phyloP scores from a whole-genome alignment of 2,888 invertebrate species.

The Meghimatium bilineatum region DNA sequence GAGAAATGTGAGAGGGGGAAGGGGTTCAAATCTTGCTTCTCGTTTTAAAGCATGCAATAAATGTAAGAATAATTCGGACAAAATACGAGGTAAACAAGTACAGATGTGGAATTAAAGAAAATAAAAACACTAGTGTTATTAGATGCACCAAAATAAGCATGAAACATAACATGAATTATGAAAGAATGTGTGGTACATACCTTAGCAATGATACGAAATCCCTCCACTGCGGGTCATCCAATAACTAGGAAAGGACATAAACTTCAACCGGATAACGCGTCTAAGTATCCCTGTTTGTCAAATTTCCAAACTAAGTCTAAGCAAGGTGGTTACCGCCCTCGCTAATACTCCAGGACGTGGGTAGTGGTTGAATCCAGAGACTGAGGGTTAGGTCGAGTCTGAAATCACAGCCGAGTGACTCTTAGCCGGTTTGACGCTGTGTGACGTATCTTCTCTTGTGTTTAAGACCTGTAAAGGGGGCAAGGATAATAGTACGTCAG shows the following conservation, averaged over 20 bases:
- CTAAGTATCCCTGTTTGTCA: neutral
- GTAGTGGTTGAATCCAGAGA: neutral
- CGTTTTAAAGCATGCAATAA: too few species aligned
- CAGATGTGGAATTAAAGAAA: too few species aligned
- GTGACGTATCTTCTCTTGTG: conserved; percentile 3
- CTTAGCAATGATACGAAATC: neutral
- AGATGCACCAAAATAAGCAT: too few species aligned
- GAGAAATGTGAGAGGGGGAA: too few species aligned
- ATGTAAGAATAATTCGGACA: too few species aligned
- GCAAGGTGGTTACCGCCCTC: neutral
- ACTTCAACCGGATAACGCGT: neutral
- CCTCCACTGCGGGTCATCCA: neutral
- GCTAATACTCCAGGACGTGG: neutral
- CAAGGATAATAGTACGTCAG: neutral
- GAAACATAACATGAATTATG: too few species aligned
- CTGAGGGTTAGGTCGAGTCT: neutral
- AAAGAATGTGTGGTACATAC: neutral
- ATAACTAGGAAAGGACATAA: neutral
- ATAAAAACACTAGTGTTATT: too few species aligned
- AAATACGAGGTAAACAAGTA: too few species aligned
- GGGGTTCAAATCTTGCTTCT: too few species aligned
- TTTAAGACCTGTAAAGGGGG: neutral
- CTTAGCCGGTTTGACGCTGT: neutral
- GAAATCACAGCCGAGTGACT: neutral
- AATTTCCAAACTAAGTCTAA: neutral